These are phyloP conservation scores for Astatotilapia flaviijosephi DNA, from an alignment of 2,113 vertebrate genomes.

Conservation along the genomic window DNA sequence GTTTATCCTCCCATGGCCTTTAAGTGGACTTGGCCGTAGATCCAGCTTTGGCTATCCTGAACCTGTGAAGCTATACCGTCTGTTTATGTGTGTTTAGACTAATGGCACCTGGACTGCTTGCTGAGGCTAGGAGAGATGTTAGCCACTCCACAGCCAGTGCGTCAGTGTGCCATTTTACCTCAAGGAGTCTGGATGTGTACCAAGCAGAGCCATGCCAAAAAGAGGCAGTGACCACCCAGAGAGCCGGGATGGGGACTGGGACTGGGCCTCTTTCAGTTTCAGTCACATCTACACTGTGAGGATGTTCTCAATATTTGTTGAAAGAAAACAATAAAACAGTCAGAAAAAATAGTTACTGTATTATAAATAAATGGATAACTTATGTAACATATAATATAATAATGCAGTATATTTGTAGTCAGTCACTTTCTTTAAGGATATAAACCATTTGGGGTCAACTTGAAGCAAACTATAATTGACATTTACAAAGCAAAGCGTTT, in stretches of 20 bases:
- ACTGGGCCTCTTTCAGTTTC: background rate
- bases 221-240: background rate
- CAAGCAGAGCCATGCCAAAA: constrained; percentile 16
- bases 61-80: background rate
- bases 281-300: background rate
- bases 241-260: background rate
- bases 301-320: background rate
- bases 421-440: background rate
- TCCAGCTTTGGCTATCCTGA: background rate
- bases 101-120: constrained; percentile 32
- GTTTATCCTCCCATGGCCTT: constrained; percentile 40
- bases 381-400: background rate
- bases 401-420: background rate
- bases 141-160: background rate
- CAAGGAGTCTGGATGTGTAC: constrained; percentile 51
- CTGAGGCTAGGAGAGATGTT: background rate
- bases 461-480: background rate
- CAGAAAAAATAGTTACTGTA: background rate
- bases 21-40: constrained; percentile 43
- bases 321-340: background rate
- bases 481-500: background rate
- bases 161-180: constrained; percentile 49
- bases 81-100: background rate
- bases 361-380: background rate
- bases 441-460: background rate